Percentiles rank a stretch among this genome's conserved stretches.
Evolutionary conservation across 2,888 invertebrate genomes (phyloP).

Genomic region (Drosophila planitibia): DNA sequence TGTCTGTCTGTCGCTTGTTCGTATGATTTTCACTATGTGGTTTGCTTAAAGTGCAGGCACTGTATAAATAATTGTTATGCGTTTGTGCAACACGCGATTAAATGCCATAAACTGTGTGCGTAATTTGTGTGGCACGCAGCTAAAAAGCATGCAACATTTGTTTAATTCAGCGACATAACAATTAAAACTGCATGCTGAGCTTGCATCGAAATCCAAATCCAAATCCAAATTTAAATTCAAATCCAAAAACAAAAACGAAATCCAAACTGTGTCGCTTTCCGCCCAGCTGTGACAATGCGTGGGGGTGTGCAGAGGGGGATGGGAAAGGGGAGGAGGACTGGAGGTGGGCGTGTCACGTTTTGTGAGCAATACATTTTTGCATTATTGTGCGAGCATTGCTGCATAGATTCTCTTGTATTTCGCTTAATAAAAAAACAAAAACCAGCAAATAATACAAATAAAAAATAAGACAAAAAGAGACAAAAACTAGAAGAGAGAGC

Average conservation of each 20-base stretch:
- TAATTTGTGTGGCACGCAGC: constrained; percentile 33
- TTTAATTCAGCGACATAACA: constrained; percentile 65
- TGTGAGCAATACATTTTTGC: constrained; percentile 69
- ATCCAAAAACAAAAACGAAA: constrained; percentile 9
- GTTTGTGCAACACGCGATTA: constrained; percentile 45
- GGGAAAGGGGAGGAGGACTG: not conserved
- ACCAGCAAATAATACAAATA: constrained; percentile 4
- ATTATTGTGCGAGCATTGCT: constrained; percentile 70
- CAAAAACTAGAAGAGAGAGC: constrained; percentile 14
- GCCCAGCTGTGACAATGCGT: constrained; percentile 8
- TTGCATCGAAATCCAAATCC: constrained; percentile 15
- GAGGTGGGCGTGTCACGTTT: constrained; percentile 64
- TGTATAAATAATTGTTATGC: constrained; percentile 30
- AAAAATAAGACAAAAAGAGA: constrained; percentile 28
- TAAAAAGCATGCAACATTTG: constrained; percentile 46
- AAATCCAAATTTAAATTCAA: constrained; percentile 19
- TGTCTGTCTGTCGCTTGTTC: constrained; percentile 14
- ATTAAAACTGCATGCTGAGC: constrained; percentile 73
- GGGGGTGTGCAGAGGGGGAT: not conserved
- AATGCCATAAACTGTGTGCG: constrained; percentile 66
- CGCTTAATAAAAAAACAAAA: constrained; percentile 68
- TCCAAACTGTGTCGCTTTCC: constrained; percentile 70
- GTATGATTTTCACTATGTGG: constrained; percentile 10
- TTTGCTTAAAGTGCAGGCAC: constrained; percentile 41
- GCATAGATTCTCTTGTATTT: constrained; percentile 77